Percentiles rank a stretch among this genome's conserved stretches.
These are phyloP conservation scores for Meriones psammophilus DNA, from an alignment of 2,797 vertebrate genomes.

Conservation along the genomic window DNA sequence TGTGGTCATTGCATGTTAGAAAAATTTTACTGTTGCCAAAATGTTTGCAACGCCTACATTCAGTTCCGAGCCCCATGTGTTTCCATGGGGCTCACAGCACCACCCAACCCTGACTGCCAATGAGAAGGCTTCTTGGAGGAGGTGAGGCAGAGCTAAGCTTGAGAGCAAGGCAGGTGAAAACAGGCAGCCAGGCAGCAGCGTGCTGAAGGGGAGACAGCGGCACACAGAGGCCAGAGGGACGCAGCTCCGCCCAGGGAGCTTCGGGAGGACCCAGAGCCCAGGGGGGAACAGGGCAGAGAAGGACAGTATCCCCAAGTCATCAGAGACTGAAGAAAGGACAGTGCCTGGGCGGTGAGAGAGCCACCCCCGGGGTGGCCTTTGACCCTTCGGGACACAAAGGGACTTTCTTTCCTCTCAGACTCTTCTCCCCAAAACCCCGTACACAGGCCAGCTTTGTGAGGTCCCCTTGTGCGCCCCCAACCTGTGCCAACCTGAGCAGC, in stretches of 20 bases:
- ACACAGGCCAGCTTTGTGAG: constrained; percentile 78
- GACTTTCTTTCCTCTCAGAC: constrained; percentile 25
- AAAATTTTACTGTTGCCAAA: neutral
- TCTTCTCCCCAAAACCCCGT: neutral
- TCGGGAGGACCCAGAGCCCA: neutral
- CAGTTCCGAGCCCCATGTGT: neutral
- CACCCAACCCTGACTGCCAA: neutral
- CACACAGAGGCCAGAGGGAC: neutral
- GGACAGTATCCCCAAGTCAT: neutral
- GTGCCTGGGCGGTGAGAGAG: neutral
- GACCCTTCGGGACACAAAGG: neutral
- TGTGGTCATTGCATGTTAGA: neutral
- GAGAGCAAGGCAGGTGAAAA: neutral
- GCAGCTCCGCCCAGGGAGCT: neutral
- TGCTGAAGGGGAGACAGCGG: neutral
- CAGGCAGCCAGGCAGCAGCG: neutral
- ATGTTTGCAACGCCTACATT: neutral
- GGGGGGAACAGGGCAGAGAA: neutral
- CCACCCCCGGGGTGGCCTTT: neutral
- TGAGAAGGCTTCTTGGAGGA: neutral
- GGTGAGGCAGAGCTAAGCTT: neutral
- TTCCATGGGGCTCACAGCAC: neutral
- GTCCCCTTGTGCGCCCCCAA: constrained; percentile 68
- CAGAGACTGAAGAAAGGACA: neutral
- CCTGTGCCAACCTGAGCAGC: constrained; percentile 65